A percentile compares a stretch with the other conserved stretches of the same genome.
These are phyloP conservation scores for Gymnoscelis rufifasciata DNA, from an alignment of 2,888 invertebrate genomes.

Conservation along the genomic window DNA sequence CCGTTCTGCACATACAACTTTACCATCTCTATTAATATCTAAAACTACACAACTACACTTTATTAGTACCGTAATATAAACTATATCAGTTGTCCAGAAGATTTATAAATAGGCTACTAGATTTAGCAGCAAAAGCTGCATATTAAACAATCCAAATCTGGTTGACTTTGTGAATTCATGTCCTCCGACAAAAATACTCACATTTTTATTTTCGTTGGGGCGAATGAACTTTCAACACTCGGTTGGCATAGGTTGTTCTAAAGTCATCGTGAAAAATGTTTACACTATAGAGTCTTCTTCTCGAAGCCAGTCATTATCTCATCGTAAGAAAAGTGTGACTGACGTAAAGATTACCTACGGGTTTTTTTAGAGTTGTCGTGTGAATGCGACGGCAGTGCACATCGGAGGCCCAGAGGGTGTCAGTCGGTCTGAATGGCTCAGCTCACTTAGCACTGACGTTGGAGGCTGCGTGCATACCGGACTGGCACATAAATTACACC, in stretches of 20 bases:
- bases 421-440: conserved; percentile 28
- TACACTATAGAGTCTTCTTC: conserved; percentile 17
- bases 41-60: no score
- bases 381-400: conserved; percentile 9
- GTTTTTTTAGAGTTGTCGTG: conserved; percentile 6
- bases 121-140: neutral
- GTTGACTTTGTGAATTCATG: conserved; percentile 23
- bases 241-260: conserved; percentile 29
- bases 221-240: conserved; percentile 30
- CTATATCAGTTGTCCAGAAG: no score
- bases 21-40: no score
- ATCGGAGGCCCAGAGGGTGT: conserved; percentile 32
- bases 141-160: conserved; percentile 6
- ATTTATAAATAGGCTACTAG: no score
- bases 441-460: conserved; percentile 51
- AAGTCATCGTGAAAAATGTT: conserved; percentile 31
- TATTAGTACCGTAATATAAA: no score
- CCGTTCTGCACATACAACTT: no score
- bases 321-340: conserved; percentile 33
- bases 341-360: conserved; percentile 29
- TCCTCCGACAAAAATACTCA: conserved; percentile 29
- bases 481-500: conserved; percentile 53
- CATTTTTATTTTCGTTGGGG: conserved; percentile 29
- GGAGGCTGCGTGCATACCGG: conserved; percentile 36
- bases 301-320: conserved; percentile 23